Evolutionary conservation across 2,797 vertebrate genomes (phyloP).

Genomic region (Rhincodon typus): DNA sequence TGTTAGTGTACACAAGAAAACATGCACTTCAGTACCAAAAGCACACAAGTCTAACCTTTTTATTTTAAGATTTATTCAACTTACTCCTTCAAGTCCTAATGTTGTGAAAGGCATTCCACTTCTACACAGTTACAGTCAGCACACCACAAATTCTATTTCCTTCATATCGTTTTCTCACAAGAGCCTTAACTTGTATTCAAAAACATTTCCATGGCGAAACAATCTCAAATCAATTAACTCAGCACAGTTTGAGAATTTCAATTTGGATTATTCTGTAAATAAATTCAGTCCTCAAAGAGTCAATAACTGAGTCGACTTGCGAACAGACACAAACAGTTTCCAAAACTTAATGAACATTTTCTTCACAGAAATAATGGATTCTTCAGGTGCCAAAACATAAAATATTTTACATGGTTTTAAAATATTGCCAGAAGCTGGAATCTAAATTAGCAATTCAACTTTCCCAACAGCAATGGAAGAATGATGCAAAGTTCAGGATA

Average conservation of each 20-base stretch:
- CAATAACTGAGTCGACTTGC: neutral
- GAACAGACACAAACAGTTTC: neutral
- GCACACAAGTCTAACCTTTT: neutral
- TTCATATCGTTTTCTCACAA: neutral
- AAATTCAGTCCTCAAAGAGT: neutral
- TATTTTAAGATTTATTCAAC: neutral
- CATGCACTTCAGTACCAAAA: neutral
- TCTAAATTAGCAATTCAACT: neutral
- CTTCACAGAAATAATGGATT: neutral
- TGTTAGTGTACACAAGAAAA: neutral
- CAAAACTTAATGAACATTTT: neutral
- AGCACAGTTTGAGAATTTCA: neutral
- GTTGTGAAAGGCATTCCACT: too few relatives aligned
- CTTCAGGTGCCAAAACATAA: neutral
- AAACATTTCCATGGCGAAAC: neutral
- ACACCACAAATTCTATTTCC: neutral
- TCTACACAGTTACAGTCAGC: neutral
- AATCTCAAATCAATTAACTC: neutral
- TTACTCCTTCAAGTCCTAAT: neutral
- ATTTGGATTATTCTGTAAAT: neutral
- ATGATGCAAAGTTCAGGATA: neutral
- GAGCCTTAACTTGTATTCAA: neutral
- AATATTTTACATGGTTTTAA: constrained; percentile 1
- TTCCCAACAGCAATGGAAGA: neutral
- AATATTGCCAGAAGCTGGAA: neutral